Conservation (phyloP, 37 sponge, comb jelly and placozoan species). For the Spongilla lacustris region DNA sequence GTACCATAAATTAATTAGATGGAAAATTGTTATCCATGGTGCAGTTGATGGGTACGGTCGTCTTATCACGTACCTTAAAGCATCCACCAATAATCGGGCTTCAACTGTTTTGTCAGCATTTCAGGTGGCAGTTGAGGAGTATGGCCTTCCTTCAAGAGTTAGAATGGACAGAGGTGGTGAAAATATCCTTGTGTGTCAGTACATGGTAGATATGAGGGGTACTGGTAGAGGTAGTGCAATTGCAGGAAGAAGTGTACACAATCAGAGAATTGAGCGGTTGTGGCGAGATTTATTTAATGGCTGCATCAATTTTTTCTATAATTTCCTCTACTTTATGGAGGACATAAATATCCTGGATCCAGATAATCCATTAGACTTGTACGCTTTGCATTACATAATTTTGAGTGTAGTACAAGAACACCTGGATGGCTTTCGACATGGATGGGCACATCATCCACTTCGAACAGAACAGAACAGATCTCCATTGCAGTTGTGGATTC, state of each 20-base stretch:
- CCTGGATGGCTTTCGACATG: conserved; percentile 31
- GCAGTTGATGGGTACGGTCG: conserved; percentile 64
- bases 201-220: conserved; percentile 19
- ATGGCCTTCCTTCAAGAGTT: conserved; percentile 70
- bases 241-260: conserved; percentile 61
- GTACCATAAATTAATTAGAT: conserved; percentile 52
- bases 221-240: conserved; percentile 59
- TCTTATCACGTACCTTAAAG: conserved; percentile 24
- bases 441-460: conserved; percentile 38
- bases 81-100: conserved; percentile 56
- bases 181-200: conserved; percentile 50
- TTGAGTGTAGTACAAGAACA: conserved; percentile 28
- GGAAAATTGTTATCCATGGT: conserved; percentile 59
- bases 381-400: conserved; percentile 33
- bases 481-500: conserved; percentile 65
- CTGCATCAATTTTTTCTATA: conserved; percentile 32
- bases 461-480: conserved; percentile 29
- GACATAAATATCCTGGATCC: conserved; percentile 16
- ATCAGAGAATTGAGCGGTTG: conserved; percentile 65
- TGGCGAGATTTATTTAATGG: conserved; percentile 56
- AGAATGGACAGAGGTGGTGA: conserved; percentile 72
- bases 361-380: conserved; percentile 11
- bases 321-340: conserved; percentile 15
- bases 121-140: conserved; percentile 34
- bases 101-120: conserved; percentile 52